Percentiles rank a stretch among this genome's conserved stretches.
These are phyloP conservation scores for Trissoscelio sp. DNA, from an alignment of 2,888 invertebrate species.

Conservation along the genomic window DNA sequence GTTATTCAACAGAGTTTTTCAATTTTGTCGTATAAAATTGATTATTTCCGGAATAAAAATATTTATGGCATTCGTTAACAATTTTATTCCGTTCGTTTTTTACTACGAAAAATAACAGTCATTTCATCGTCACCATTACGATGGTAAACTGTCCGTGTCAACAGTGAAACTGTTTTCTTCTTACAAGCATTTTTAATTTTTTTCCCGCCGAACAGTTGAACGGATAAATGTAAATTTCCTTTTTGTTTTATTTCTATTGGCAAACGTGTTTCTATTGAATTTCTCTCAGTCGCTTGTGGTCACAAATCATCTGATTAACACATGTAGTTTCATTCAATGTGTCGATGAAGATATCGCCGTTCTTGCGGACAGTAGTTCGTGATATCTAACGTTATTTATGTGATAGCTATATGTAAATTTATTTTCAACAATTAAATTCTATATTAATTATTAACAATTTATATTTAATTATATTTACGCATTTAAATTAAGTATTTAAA, in stretches of 20 bases:
- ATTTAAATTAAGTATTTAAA: no score
- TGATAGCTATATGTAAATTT: no score
- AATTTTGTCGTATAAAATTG: not conserved
- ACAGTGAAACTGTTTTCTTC: slow-evolving; percentile 10
- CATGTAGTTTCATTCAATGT: slow-evolving; percentile 59
- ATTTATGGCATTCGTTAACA: slow-evolving; percentile 9
- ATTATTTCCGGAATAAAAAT: not conserved
- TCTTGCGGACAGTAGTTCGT: slow-evolving; percentile 44
- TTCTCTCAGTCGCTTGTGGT: slow-evolving; percentile 33
- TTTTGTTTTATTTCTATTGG: slow-evolving; percentile 17
- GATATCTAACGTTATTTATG: slow-evolving; percentile 52
- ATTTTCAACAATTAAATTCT: no score
- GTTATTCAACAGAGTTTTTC: not conserved
- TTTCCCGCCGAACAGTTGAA: not conserved
- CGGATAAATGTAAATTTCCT: slow-evolving; percentile 26
- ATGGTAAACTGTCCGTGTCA: not conserved
- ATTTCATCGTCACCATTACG: slow-evolving; percentile 13
- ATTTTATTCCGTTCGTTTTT: slow-evolving; percentile 2
- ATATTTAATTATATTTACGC: no score
- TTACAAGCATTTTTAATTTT: slow-evolving; percentile 11
- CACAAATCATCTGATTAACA: slow-evolving; percentile 66
- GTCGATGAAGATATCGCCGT: slow-evolving; percentile 56
- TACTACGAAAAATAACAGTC: slow-evolving; percentile 1
- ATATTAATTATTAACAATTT: no score
- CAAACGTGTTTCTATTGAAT: slow-evolving; percentile 26